Base-by-base conservation (phyloP, 2,888 invertebrate genomes). In the Nomada ruficornis region DNA sequence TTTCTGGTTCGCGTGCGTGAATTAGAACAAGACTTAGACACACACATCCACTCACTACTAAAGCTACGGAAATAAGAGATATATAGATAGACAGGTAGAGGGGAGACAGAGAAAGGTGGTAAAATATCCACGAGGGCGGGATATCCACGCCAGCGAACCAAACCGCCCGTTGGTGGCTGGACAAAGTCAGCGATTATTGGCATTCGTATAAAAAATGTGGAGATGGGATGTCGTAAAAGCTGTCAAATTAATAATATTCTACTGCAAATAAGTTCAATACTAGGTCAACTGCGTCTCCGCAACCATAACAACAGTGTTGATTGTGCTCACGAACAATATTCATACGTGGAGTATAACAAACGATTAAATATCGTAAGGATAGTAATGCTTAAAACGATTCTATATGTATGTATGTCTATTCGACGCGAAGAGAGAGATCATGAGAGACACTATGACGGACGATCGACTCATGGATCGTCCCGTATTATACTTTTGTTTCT, bases 221-320 rank as follows among this genome's bases (percentile, higher is more conserved):
- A 84, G n/a, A 77, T 86, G 82, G 87, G 84, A 91, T 91, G 88
- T 93, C 91, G 90, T 92, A 91, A 73, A 73, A 93, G 93, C 93
- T 93, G 88, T 93, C 92, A 93, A 93, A 47, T 92, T 93, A 92
- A 93, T 93, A 88, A 92, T 93, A 94, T 93, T 93, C 94, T 94
- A 94, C 93, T 94, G 94, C 93, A 94, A 94, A 93, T 93, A 94
- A 93, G 93, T 93, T 93, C 93, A 94, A 93, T 92, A 91, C 93
- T 93, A 93, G 91, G 80, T 90, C 91, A 93, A 93, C 94, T 94
- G 94, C 94, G 91, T 93, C 93, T 93, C 94, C 94, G 94, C 93
- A 94, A 94, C 94, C 93, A 94, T 94, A 94, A 94, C 94, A 91
- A 88, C 80, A 84, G 87, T 91, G 91, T 89, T 88, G 84, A 87